These are phyloP conservation scores for Drosophila phalerata DNA, from an alignment of 2,888 invertebrate genomes.

Conservation along the genomic window DNA sequence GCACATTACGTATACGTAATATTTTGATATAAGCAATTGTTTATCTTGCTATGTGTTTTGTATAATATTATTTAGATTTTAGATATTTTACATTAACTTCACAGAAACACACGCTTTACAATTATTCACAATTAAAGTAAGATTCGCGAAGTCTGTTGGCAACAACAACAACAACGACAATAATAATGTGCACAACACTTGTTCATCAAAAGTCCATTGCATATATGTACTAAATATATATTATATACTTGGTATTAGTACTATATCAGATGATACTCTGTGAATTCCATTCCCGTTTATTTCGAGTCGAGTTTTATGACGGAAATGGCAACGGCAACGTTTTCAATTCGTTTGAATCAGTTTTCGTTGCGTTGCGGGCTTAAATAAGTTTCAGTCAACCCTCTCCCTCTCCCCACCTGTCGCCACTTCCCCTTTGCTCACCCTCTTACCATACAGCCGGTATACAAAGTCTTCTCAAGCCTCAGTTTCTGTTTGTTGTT, in stretches of 20 bases:
- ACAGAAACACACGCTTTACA: background rate
- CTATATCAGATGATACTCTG: constrained; percentile 14
- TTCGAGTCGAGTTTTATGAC: background rate
- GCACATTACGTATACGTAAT: constrained; percentile 23
- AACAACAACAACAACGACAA: background rate
- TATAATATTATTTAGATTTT: background rate
- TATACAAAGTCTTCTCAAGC: constrained; percentile 20
- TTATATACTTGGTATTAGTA: background rate
- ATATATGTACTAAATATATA: background rate
- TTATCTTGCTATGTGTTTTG: background rate
- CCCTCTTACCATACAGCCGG: background rate
- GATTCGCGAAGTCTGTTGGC: constrained; percentile 40
- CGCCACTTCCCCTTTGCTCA: background rate
- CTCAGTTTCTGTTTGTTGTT: constrained; percentile 23
- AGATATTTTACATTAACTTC: background rate
- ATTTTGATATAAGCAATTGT: background rate
- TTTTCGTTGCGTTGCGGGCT: constrained; percentile 40
- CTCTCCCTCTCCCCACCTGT: background rate
- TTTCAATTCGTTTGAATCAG: constrained; percentile 47
- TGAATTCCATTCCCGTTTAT: constrained; percentile 34
- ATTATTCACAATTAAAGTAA: constrained; percentile 55
- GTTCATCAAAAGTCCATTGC: constrained; percentile 53
- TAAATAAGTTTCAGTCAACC: constrained; percentile 48
- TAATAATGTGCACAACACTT: constrained; percentile 50
- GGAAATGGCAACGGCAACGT: constrained; percentile 31